phyloP scores from a whole-genome alignment of 1,140 invertebrate species.

The Aphelinus atriplicis region DNA sequence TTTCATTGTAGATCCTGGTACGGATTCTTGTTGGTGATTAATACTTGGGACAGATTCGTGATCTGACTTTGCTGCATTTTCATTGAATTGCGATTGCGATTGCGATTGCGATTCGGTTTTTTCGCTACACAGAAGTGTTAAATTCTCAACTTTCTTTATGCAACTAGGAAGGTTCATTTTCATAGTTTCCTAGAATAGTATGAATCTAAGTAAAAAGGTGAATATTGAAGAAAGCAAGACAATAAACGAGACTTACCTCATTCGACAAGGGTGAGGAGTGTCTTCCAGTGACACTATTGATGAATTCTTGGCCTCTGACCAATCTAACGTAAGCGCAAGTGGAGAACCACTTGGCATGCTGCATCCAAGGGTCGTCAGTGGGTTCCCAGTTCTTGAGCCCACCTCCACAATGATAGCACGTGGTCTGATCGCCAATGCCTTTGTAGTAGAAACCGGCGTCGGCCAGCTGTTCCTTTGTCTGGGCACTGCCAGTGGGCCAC shows the following conservation, averaged over 20 bases:
- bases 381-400: conserved; percentile 89
- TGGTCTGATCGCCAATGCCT: conserved; percentile 82
- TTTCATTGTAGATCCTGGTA: conserved; percentile 43
- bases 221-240: neutral
- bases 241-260: conserved; percentile 50
- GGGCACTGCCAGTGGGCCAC: conserved; percentile 80
- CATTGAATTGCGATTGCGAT: conserved; percentile 15
- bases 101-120: conserved; percentile 28
- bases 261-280: conserved; percentile 51
- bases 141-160: conserved; percentile 54
- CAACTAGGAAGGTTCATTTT: conserved; percentile 58
- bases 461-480: conserved; percentile 80
- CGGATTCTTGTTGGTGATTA: neutral
- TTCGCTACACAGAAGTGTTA: conserved; percentile 19
- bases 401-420: conserved; percentile 88
- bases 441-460: conserved; percentile 91
- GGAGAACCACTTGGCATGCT: conserved; percentile 87
- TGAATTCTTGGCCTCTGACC: conserved; percentile 79
- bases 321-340: conserved; percentile 80
- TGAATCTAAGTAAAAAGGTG: neutral
- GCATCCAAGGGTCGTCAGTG: conserved; percentile 86
- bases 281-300: conserved; percentile 66
- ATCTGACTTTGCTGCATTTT: conserved; percentile 39
- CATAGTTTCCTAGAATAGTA: conserved; percentile 53
- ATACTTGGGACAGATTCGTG: conserved; percentile 43